These are phyloP conservation scores for Fopius arisanus DNA, from an alignment of 1,140 invertebrate species.

Conservation along the genomic window DNA sequence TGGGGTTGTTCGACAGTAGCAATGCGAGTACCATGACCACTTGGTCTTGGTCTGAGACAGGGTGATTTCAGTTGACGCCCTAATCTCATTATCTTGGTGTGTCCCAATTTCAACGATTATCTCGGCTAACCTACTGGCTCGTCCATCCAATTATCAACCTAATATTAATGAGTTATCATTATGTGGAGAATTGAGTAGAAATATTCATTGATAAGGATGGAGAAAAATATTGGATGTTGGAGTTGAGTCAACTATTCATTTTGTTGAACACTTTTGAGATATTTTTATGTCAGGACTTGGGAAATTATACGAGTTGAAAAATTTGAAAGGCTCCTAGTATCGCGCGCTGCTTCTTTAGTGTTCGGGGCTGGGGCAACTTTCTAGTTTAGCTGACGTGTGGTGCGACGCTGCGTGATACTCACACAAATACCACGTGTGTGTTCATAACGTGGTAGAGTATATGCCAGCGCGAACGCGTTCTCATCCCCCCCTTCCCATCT, in stretches of 20 bases:
- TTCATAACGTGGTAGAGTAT: constrained; percentile 28
- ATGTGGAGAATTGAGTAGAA: background rate
- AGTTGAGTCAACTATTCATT: no score
- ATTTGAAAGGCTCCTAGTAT: constrained; percentile 61
- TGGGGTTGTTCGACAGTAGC: constrained; percentile 52
- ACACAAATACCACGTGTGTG: constrained; percentile 15
- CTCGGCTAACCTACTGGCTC: background rate
- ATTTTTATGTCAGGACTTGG: no score
- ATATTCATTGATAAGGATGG: background rate
- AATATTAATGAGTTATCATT: background rate
- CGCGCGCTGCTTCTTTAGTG: constrained; percentile 52
- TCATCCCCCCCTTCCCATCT: constrained; percentile 18
- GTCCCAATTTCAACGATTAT: constrained; percentile 11
- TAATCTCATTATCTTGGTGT: constrained; percentile 10
- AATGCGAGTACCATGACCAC: background rate
- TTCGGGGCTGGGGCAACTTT: constrained; percentile 60
- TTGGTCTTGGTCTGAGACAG: constrained; percentile 10
- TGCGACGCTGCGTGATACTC: constrained; percentile 37
- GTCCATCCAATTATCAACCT: background rate
- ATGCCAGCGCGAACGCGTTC: constrained; percentile 20
- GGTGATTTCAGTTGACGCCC: constrained; percentile 14
- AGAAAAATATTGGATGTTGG: no score
- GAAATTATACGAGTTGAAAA: constrained; percentile 48
- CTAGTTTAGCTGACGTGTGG: constrained; percentile 61
- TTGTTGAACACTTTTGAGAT: background rate